A percentile compares a stretch with the other conserved stretches of the same genome.
These are phyloP conservation scores for Heterochromis multidens DNA, from an alignment of 2,113 vertebrate genomes.

Conservation along the genomic window DNA sequence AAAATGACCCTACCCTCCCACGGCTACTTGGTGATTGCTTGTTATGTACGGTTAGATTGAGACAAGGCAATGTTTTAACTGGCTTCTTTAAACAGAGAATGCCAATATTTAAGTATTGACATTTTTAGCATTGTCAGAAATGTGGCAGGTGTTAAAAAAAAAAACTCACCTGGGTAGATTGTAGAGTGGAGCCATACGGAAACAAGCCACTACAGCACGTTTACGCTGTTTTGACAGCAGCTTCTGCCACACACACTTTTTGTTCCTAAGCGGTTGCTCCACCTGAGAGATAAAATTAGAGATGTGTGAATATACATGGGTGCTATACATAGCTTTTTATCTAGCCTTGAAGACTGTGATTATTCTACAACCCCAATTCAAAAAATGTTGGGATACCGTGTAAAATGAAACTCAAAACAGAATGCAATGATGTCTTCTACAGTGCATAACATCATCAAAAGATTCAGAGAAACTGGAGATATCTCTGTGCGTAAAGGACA, in stretches of 20 bases:
- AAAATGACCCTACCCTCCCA: not conserved
- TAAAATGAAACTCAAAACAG: no score
- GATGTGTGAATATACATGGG: not conserved
- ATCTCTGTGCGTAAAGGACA: no score
- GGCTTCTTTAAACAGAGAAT: not conserved
- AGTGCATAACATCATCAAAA: no score
- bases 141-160: not conserved
- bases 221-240: slow-evolving; percentile 98
- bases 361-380: not conserved
- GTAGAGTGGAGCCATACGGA: slow-evolving; percentile 97
- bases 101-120: slow-evolving; percentile 31
- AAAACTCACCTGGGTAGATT: slow-evolving; percentile 89
- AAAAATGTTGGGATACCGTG: no score
- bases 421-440: no score
- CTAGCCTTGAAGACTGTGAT: not conserved
- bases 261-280: slow-evolving; percentile 92
- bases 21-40: slow-evolving; percentile 14
- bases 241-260: slow-evolving; percentile 92
- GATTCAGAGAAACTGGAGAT: no score
- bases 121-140: not conserved
- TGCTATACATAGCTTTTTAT: not conserved
- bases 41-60: slow-evolving; percentile 45
- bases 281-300: slow-evolving; percentile 74
- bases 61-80: not conserved
- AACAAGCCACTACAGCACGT: slow-evolving; percentile 96